Evolutionary conservation across 2,797 vertebrate genomes (phyloP).

Genomic region (Poeciliopsis presidionis): DNA sequence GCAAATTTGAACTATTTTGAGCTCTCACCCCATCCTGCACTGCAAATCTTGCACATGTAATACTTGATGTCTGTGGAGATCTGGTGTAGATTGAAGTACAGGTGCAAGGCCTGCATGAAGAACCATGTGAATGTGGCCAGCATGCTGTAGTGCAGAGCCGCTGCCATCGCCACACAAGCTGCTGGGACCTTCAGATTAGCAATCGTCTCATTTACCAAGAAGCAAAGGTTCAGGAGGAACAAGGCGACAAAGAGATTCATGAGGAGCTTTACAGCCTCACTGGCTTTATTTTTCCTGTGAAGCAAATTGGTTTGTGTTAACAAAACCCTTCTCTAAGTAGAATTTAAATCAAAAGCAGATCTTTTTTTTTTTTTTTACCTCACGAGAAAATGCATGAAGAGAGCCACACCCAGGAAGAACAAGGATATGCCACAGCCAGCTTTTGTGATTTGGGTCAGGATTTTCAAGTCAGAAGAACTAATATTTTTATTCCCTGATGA

Average conservation of each 20-base stretch:
- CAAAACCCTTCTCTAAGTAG: neutral
- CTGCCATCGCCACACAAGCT: conserved; percentile 47
- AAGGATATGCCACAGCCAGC: conserved; percentile 69
- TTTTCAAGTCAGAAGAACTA: conserved; percentile 8
- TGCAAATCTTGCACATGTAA: conserved; percentile 53
- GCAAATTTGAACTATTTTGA: neutral
- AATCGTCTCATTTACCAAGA: conserved; percentile 61
- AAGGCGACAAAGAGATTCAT: conserved; percentile 68
- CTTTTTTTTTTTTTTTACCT: conserved; percentile 32
- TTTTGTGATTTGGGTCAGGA: conserved; percentile 63
- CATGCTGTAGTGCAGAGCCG: conserved; percentile 65
- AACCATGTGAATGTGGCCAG: conserved; percentile 72
- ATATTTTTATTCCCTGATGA: conserved; percentile 25
- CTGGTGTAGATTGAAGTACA: conserved; percentile 54
- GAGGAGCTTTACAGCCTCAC: conserved; percentile 52
- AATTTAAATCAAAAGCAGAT: neutral
- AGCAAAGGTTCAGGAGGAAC: conserved; percentile 58
- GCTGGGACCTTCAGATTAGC: conserved; percentile 9
- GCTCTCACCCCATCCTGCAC: conserved; percentile 71
- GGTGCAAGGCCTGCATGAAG: conserved; percentile 67
- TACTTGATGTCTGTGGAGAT: conserved; percentile 19
- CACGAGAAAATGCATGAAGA: conserved; percentile 62
- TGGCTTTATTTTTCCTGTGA: conserved; percentile 50
- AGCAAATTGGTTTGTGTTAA: neutral
- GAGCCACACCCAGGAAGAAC: conserved; percentile 53